These are phyloP conservation scores for Zygaena filipendulae DNA, from an alignment of 2,888 invertebrate species.

Conservation along the genomic window DNA sequence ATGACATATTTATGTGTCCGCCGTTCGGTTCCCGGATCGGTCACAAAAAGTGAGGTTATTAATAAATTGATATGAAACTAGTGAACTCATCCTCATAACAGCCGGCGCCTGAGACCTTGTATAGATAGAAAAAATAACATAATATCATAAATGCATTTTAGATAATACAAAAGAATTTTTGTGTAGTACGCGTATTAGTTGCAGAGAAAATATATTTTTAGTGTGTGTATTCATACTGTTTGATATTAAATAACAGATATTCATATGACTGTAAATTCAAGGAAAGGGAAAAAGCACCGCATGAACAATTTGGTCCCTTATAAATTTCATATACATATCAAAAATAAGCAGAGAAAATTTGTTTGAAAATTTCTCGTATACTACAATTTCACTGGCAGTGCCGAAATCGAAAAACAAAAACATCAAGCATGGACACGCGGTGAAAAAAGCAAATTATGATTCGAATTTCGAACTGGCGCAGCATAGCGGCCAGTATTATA, in stretches of 20 bases:
- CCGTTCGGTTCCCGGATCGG: conserved; percentile 8
- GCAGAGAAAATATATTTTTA: conserved; percentile 20
- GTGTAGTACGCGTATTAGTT: conserved; percentile 21
- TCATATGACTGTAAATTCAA: no score
- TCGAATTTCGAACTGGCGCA: conserved; percentile 25
- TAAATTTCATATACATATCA: no score
- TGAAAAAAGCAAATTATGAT: conserved; percentile 27
- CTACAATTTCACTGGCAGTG: conserved; percentile 16
- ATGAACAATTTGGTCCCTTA: no score
- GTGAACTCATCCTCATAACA: conserved; percentile 34
- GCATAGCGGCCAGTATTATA: no score
- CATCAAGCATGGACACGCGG: conserved; percentile 17
- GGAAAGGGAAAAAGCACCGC: no score
- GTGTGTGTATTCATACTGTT: no score
- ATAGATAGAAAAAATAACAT: conserved; percentile 36
- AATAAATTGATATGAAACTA: conserved; percentile 52
- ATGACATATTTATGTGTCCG: conserved; percentile 60
- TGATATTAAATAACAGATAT: no score
- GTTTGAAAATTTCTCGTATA: conserved; percentile 19
- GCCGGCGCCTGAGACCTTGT: conserved; percentile 56
- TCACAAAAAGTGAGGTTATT: conserved; percentile 39
- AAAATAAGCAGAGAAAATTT: no score
- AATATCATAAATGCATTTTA: conserved; percentile 38
- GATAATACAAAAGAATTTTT: conserved; percentile 31
- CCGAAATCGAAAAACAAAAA: conserved; percentile 23